Conservation (phyloP, 30 jellyfish, hydroid and myxozoan species). For the Sanderia malayensis region DNA sequence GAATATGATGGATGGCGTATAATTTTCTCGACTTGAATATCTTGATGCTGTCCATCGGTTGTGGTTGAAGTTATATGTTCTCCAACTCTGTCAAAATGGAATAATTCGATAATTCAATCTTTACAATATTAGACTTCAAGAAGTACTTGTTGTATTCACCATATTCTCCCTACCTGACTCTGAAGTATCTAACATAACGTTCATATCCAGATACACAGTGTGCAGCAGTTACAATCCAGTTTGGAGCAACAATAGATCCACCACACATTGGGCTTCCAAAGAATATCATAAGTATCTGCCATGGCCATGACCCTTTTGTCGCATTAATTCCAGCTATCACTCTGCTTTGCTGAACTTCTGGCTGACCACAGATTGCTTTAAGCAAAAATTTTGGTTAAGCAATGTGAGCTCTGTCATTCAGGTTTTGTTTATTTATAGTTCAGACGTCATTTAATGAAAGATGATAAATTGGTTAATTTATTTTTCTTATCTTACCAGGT, state of each 20-base stretch:
- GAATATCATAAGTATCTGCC: slow-evolving; percentile 68
- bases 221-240: slow-evolving; percentile 82
- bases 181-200: slow-evolving; percentile 4
- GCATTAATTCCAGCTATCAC: slow-evolving; percentile 70
- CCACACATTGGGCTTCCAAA: slow-evolving; percentile 65
- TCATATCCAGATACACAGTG: slow-evolving; percentile 72
- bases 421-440: background rate
- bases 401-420: too few species aligned
- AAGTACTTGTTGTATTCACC: too few species aligned
- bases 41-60: slow-evolving; percentile 51
- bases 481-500: background rate
- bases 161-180: slow-evolving; percentile 11
- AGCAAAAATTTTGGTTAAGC: too few species aligned
- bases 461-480: background rate
- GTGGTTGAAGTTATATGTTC: slow-evolving; percentile 56
- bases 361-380: background rate
- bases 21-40: slow-evolving; percentile 43
- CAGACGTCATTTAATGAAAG: background rate
- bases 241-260: slow-evolving; percentile 58
- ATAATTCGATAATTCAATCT: too few species aligned
- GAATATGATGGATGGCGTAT: slow-evolving; percentile 64
- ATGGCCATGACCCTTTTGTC: slow-evolving; percentile 73
- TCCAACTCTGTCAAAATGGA: slow-evolving; percentile 58
- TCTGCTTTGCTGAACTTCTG: slow-evolving; percentile 25
- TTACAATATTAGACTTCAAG: background rate